Percentiles rank a stretch among this genome's conserved stretches.
These are phyloP conservation scores for Axis porcinus DNA, from an alignment of 2,113 vertebrate species.

Conservation along the genomic window DNA sequence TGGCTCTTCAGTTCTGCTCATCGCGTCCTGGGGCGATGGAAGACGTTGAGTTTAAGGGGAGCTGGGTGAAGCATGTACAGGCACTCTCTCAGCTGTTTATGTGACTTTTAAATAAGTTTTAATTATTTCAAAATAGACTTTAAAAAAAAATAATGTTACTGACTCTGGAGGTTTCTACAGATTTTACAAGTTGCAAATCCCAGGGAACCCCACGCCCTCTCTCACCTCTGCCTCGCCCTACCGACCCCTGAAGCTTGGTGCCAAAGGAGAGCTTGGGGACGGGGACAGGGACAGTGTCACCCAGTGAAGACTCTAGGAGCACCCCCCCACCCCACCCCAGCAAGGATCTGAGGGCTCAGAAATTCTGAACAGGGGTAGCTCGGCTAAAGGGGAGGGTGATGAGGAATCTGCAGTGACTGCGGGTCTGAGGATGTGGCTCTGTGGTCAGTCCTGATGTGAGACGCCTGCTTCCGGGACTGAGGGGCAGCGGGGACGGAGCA, in stretches of 20 bases:
- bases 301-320: not conserved
- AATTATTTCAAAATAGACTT: not conserved
- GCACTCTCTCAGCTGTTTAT: not conserved
- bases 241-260: not conserved
- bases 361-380: not conserved
- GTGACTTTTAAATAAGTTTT: not conserved
- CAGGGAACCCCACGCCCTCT: not conserved
- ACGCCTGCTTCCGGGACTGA: not conserved
- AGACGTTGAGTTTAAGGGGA: rapidly evolving
- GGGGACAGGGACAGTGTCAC: not conserved
- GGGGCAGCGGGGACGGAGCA: not conserved
- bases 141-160: not conserved
- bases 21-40: rapidly evolving
- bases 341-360: not conserved
- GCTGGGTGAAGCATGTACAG: rapidly evolving
- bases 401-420: not conserved
- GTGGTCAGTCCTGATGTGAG: not conserved
- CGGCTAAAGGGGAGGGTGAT: not conserved
- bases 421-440: not conserved
- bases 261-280: too few species aligned
- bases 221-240: not conserved
- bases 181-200: not conserved
- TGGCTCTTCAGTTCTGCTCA: rapidly evolving
- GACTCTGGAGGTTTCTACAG: not conserved
- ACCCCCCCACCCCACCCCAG: not conserved